These are phyloP conservation scores for Bombylius discolor DNA, from an alignment of 2,888 invertebrate species.

Conservation along the genomic window DNA sequence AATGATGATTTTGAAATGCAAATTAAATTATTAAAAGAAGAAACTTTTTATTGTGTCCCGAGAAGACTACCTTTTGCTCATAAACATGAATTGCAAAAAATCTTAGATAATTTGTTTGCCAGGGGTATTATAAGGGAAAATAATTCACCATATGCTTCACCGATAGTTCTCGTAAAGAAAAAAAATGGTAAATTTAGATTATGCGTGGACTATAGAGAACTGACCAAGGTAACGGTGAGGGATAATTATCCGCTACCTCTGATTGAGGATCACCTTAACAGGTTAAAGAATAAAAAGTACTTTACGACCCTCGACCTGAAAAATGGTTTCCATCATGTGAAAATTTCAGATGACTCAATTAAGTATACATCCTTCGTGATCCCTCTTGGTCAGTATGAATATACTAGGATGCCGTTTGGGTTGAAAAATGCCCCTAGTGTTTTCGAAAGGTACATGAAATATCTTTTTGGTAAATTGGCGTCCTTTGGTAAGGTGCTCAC, in stretches of 20 bases:
- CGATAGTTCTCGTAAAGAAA: slow-evolving; percentile 10
- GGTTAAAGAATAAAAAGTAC: too few species aligned
- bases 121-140: slow-evolving; percentile 5
- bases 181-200: slow-evolving; percentile 3
- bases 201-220: slow-evolving; percentile 6
- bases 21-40: too few species aligned
- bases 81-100: not conserved
- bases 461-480: slow-evolving; percentile 13
- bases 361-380: slow-evolving; percentile 11
- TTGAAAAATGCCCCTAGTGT: slow-evolving; percentile 2
- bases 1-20: too few species aligned
- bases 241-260: not conserved
- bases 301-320: too few species aligned
- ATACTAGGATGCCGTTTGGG: slow-evolving; percentile 1
- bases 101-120: slow-evolving; percentile 4
- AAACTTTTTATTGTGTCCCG: not conserved
- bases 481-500: slow-evolving; percentile 10
- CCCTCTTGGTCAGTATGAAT: slow-evolving; percentile 5
- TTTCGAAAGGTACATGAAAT: slow-evolving; percentile 11
- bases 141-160: slow-evolving; percentile 5
- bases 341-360: slow-evolving; percentile 10
- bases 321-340: slow-evolving; percentile 17
- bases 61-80: not conserved
- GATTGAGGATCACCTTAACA: slow-evolving; percentile 7
- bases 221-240: slow-evolving; percentile 5